Evolutionary conservation across 2,797 vertebrate species (phyloP), one percentile per base, ranked within the genome.

Genomic region (Acestrorhynchus altus): DNA sequence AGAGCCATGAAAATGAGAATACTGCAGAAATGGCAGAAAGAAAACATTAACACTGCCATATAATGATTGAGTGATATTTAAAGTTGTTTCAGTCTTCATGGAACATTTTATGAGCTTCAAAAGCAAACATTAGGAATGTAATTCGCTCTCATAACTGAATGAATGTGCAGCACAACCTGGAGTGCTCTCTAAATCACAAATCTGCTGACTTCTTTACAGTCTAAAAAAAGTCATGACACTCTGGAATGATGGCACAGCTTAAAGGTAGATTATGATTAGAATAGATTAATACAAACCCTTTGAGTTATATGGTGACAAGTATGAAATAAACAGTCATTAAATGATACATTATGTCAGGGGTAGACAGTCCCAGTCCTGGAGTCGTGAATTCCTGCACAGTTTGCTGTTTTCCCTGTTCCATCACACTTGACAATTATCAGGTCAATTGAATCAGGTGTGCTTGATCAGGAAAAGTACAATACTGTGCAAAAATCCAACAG

Each of bases 1-100:
- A 99, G 90, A 72, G 98, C 98, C 96, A 99, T 96, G 90, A 98
- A 99, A 91, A 99, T 99, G 88, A 99, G 94, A 88, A 98, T 98
- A 91, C 98, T 99, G 89, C 51, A 84, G 76, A 31, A 47, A 85
- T 31, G 31, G 16, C 57, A 69, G 64, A 46, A 44, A 22, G 51
- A 20, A 74, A 77, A 72, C 31, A 68, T 35, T 12, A 28, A 46
- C 9, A 31, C 13, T 22, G 8, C 0, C 11, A 73, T 49, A 15
- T 6, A 18, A 42, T 31, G 26, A 57, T 22, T 42, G 56, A 59
- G 26, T 66, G n/a, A 16, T 44, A 46, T 28, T 51, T 9, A 67
- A 74, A 24, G 15, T 77, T 47, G 5, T 4, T 57, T 72, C 11
- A 7, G 7, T 42, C 12, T 78, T 72, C 26, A 40, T 1, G 67